phyloP scores from a whole-genome alignment of 92 coral and sea anemone species.

The Nematostella vectensis region DNA sequence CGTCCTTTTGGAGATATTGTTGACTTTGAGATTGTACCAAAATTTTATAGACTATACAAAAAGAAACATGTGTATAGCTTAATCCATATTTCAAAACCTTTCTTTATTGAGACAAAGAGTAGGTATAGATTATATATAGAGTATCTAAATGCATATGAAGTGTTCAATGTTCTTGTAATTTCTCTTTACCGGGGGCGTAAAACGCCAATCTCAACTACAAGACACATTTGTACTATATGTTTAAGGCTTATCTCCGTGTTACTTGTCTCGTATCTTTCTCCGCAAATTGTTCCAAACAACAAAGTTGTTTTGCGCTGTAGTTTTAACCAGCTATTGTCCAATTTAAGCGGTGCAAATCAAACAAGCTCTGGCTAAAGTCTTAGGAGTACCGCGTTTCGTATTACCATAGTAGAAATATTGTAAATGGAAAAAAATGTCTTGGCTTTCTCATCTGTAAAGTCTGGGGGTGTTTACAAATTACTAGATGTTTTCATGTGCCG shows the following conservation, averaged over 20 bases:
- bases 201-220: conserved; percentile 46
- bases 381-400: not conserved
- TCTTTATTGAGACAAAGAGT: conserved; percentile 22
- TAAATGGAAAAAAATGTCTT: not conserved
- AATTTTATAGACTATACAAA: conserved; percentile 51
- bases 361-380: conserved; percentile 6
- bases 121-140: conserved; percentile 20
- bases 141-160: conserved; percentile 31
- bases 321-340: conserved; percentile 25
- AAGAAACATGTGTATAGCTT: conserved; percentile 24
- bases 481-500: not conserved
- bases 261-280: conserved; percentile 24
- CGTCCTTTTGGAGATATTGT: conserved; percentile 34
- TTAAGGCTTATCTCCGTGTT: conserved; percentile 10
- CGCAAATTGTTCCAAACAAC: conserved; percentile 41
- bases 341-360: conserved; percentile 11
- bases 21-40: conserved; percentile 59
- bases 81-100: conserved; percentile 48
- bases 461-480: not conserved
- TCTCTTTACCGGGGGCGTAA: conserved; percentile 57
- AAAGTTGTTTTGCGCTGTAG: conserved; percentile 43
- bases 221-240: conserved; percentile 14
- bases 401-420: not conserved
- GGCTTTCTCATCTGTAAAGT: conserved; percentile 1
- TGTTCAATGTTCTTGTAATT: conserved; percentile 26